Evolutionary conservation across 1,140 invertebrate species (phyloP).

Genomic region (Dendrolimus kikuchii): DNA sequence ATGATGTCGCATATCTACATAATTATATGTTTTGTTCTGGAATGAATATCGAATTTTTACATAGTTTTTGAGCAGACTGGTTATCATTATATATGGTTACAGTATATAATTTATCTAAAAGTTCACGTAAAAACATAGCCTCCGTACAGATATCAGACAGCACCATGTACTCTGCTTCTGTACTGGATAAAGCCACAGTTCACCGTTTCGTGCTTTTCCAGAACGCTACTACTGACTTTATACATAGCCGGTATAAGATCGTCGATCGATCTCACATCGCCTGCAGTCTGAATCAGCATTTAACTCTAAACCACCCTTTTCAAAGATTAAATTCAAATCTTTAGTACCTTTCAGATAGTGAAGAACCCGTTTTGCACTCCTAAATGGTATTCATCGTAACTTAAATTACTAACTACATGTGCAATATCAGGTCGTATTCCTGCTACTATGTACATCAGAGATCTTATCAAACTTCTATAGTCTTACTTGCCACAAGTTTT

Average conservation of each 20-base stretch:
- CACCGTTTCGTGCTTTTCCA: neutral
- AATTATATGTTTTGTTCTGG: too few relatives aligned
- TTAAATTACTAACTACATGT: slow-evolving; percentile 1
- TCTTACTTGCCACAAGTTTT: too few relatives aligned
- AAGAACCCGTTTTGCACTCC: slow-evolving; percentile 3
- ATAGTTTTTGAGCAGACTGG: too few relatives aligned
- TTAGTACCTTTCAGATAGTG: slow-evolving; percentile 7
- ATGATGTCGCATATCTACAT: too few relatives aligned
- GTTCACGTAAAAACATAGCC: slow-evolving; percentile 1
- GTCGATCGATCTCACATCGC: neutral
- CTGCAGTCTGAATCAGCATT: slow-evolving; percentile 1
- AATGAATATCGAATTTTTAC: too few relatives aligned
- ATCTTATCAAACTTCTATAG: too few relatives aligned
- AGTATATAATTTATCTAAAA: neutral
- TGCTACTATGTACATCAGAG: too few relatives aligned
- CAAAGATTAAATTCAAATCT: slow-evolving; percentile 2
- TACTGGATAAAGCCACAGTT: neutral
- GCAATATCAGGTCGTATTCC: slow-evolving; percentile 1
- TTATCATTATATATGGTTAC: slow-evolving; percentile 1
- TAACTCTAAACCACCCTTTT: neutral
- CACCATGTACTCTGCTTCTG: neutral
- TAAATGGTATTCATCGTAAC: slow-evolving; percentile 1
- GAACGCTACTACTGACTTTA: neutral
- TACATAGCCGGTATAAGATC: neutral
- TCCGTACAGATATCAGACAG: neutral